Evolutionary conservation across 2,113 vertebrate genomes (phyloP), one percentile per base, ranked within the genome.

Genomic region (Triplophysa dalaica): DNA sequence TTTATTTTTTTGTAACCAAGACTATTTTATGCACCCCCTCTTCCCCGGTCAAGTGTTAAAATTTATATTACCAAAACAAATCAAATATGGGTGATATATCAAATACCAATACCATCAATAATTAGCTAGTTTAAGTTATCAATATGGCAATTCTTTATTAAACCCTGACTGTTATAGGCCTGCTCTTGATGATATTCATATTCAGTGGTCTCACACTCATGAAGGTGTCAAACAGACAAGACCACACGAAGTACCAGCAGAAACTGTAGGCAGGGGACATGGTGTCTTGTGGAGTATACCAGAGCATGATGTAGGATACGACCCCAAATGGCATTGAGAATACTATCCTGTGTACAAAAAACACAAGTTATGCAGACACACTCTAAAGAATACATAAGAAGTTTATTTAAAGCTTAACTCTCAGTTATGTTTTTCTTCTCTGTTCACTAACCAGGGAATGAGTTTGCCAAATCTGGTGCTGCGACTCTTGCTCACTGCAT

Each of bases 151-250:
- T 2, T 11, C 26, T 29, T 29, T 29, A 29, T 43, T 1, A 43
- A 1, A 43, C 41, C 41, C 26, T 64, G 14, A 33, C 29, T 19
- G 62, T 64, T 1, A 24, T 38, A 5, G 24, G 50, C 24, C 56
- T 4, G 50, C 45, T 52, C 1, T 52, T 7, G 22, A 67, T 24
- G 24, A 24, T 24, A 24, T 1, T 24, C 2, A 24, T 24, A 45
- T 41, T 17, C 38, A 21, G 26, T 45, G 56, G 13, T 61, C 91
- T 91, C 88, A 88, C 89, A 81, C 85, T 91, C 87, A 91, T 87
- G 73, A 91, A 91, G 21, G 84, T 85, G 83, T 92, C 91, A 87
- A 92, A 92, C 66, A 88, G 75, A 84, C 89, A 89, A 85, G 88
- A 91, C 77, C 48, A 91, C 77, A 62, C 52, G 79, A 92, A 86